Percentiles rank a stretch among this genome's conserved stretches.
These are phyloP conservation scores for Mesembrinibis cayennensis DNA, from an alignment of 2,113 vertebrate genomes.

Conservation along the genomic window DNA sequence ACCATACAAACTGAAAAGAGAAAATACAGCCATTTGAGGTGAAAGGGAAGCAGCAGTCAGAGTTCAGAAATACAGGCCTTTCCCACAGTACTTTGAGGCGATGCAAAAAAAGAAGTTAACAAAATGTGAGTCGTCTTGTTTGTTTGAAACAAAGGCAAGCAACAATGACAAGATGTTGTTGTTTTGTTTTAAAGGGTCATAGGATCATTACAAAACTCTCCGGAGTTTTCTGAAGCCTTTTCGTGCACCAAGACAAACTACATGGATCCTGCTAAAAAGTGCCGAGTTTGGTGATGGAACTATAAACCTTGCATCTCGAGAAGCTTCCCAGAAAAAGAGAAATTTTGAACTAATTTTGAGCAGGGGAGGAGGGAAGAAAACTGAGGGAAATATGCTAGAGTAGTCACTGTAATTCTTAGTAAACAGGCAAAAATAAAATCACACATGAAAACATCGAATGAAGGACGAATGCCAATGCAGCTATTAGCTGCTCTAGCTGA, in stretches of 20 bases:
- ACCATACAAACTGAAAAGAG: not conserved
- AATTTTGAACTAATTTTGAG: not conserved
- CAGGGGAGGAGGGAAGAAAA: not conserved
- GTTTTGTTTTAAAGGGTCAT: constrained; percentile 82
- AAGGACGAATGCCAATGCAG: not conserved
- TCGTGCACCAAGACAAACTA: constrained; percentile 78
- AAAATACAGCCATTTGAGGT: not conserved
- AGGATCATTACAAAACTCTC: constrained; percentile 92
- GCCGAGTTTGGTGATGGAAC: constrained; percentile 86
- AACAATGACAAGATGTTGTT: not conserved
- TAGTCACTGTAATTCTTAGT: not conserved
- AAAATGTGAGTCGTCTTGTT: fast-evolving
- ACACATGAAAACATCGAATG: not conserved
- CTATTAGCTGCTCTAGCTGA: not conserved
- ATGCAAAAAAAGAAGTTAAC: not conserved
- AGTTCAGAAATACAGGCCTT: fast-evolving
- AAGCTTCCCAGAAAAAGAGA: not conserved
- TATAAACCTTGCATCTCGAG: not conserved
- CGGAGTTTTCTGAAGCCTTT: constrained; percentile 91
- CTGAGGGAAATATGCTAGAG: not conserved
- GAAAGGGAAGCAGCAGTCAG: not conserved
- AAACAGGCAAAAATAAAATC: not conserved
- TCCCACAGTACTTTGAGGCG: not conserved
- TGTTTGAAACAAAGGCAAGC: not conserved
- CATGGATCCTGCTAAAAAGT: constrained; percentile 87